Evolutionary conservation across 2,797 vertebrate species (phyloP).

Genomic region (Apogon talboti): DNA sequence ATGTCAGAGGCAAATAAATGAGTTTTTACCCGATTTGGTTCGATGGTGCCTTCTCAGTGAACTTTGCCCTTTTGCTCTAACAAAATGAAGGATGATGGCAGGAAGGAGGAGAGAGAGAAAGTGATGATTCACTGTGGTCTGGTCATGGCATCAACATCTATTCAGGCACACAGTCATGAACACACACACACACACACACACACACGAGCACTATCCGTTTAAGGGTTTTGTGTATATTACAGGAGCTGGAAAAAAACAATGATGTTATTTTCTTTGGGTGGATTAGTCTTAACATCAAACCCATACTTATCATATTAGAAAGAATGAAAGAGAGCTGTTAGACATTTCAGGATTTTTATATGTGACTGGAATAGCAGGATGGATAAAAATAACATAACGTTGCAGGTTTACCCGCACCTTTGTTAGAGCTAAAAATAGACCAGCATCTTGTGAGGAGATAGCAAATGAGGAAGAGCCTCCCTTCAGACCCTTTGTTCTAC

Average conservation of each 20-base stretch:
- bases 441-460: neutral
- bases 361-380: constrained; percentile 7
- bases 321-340: neutral
- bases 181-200: constrained; percentile 5
- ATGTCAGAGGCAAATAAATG: constrained; percentile 26
- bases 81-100: neutral
- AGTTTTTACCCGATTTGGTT: constrained; percentile 36
- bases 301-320: neutral
- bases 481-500: constrained; percentile 8
- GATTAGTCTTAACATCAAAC: constrained; percentile 11
- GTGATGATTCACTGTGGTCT: constrained; percentile 3
- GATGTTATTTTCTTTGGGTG: constrained; percentile 17
- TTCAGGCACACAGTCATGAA: neutral
- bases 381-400: constrained; percentile 46
- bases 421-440: constrained; percentile 39
- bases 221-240: constrained; percentile 1
- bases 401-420: constrained; percentile 32
- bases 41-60: constrained; percentile 32
- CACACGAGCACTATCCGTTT: constrained; percentile 1
- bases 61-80: constrained; percentile 40
- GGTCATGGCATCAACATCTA: neutral
- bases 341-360: constrained; percentile 53
- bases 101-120: neutral
- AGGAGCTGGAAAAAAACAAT: constrained; percentile 43
- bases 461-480: constrained; percentile 16